Conservation (phyloP, 2,888 invertebrate genomes). For the Hydraecia micacea region DNA sequence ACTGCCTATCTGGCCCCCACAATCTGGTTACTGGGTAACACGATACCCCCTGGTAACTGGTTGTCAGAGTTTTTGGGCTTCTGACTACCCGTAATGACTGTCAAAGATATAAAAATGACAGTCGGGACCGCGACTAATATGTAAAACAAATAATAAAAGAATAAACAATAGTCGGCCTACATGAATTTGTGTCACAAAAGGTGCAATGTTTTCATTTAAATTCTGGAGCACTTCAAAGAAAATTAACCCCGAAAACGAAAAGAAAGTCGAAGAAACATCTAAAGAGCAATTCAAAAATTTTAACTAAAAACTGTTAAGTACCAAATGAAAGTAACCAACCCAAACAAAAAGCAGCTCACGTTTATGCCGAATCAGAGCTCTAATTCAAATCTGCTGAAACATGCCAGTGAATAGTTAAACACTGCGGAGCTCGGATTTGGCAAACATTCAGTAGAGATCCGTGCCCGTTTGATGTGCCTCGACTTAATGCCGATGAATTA, state of each 20-base stretch:
- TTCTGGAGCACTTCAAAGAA: background rate
- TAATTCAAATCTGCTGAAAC: constrained; percentile 74
- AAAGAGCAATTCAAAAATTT: background rate
- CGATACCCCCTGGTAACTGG: background rate
- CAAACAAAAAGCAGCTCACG: constrained; percentile 46
- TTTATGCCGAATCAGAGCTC: constrained; percentile 71
- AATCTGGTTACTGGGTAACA: background rate
- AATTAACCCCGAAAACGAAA: background rate
- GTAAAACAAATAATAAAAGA: no score
- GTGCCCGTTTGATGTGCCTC: constrained; percentile 46
- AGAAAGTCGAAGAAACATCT: background rate
- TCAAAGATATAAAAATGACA: background rate
- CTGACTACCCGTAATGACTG: background rate
- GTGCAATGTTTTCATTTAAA: background rate
- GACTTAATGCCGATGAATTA: constrained; percentile 67
- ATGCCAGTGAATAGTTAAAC: constrained; percentile 77
- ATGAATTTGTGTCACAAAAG: background rate
- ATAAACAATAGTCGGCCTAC: no score
- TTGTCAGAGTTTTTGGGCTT: background rate
- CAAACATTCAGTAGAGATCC: constrained; percentile 70
- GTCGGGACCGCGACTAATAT: background rate
- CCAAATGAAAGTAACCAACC: background rate
- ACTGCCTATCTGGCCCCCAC: background rate
- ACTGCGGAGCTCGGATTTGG: constrained; percentile 72
- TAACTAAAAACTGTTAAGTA: background rate